These are phyloP conservation scores for Tubulanus polymorphus DNA, from an alignment of 2,888 invertebrate species.

Conservation along the genomic window DNA sequence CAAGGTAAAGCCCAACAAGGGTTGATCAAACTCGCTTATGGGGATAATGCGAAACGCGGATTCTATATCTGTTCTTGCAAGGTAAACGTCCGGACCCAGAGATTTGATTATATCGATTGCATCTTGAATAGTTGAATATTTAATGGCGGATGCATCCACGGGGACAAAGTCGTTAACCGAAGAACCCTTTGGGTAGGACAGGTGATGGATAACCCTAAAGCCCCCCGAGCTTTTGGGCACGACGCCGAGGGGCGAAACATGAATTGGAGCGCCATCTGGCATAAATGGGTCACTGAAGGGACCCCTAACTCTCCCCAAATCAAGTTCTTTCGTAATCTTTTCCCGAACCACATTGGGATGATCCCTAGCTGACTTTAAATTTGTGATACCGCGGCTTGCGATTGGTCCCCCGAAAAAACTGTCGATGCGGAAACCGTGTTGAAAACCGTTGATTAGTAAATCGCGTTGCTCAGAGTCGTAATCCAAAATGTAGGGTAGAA, in stretches of 20 bases:
- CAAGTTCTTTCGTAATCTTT: not conserved
- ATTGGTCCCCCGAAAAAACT: not conserved
- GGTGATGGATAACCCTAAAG: slow-evolving; percentile 14
- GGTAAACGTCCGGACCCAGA: not conserved
- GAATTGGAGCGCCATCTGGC: too few species aligned
- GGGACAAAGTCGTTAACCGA: slow-evolving; percentile 14
- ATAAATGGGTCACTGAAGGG: not conserved
- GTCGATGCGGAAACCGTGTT: not conserved
- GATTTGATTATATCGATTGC: slow-evolving; percentile 5
- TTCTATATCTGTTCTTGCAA: slow-evolving; percentile 11
- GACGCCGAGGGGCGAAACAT: too few species aligned
- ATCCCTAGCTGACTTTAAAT: not conserved
- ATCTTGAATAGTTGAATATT: slow-evolving; percentile 10
- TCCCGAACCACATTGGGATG: not conserved
- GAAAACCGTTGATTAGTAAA: not conserved
- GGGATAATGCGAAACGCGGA: slow-evolving; percentile 14
- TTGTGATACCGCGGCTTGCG: not conserved
- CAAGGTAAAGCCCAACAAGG: slow-evolving; percentile 14
- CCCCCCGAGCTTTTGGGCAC: not conserved
- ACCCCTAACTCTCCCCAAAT: not conserved
- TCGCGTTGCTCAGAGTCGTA: not conserved
- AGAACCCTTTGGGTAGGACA: slow-evolving; percentile 10
- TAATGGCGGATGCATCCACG: slow-evolving; percentile 5
- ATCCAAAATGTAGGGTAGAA: not conserved
- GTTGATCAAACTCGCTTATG: slow-evolving; percentile 6